Evolutionary conservation across 2,888 invertebrate species (phyloP).

Genomic region (Parnassius apollo): DNA sequence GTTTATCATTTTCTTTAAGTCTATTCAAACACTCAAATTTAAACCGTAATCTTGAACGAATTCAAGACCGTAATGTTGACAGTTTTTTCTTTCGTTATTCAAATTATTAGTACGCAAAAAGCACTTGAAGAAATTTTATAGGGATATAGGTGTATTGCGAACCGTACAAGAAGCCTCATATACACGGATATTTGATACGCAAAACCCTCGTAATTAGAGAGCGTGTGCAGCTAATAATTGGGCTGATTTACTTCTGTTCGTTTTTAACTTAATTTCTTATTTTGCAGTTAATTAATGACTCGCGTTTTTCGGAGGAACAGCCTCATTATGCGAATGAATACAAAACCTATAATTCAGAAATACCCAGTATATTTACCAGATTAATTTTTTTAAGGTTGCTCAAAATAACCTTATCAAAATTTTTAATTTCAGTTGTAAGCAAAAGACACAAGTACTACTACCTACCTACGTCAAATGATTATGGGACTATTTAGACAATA

Average conservation of each 20-base stretch:
- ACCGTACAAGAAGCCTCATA: constrained; percentile 44
- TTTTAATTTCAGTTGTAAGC: too few relatives aligned
- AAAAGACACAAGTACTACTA: too few relatives aligned
- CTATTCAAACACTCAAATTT: too few relatives aligned
- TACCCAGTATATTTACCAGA: too few relatives aligned
- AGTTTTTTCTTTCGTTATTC: neutral
- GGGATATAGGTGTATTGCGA: constrained; percentile 36
- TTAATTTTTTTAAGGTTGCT: too few relatives aligned
- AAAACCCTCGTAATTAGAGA: constrained; percentile 42
- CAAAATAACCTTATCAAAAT: too few relatives aligned
- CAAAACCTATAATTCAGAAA: too few relatives aligned
- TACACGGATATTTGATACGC: constrained; percentile 49
- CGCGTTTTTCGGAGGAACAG: constrained; percentile 12
- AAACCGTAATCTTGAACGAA: too few relatives aligned
- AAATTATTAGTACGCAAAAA: neutral
- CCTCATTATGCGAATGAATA: neutral
- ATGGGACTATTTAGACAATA: too few relatives aligned
- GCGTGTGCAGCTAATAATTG: constrained; percentile 26
- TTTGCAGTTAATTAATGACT: constrained; percentile 10
- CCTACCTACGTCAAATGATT: too few relatives aligned
- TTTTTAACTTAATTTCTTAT: constrained; percentile 20
- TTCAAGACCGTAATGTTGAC: too few relatives aligned
- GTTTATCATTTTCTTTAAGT: too few relatives aligned
- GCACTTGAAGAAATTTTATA: constrained; percentile 26
- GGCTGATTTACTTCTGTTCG: constrained; percentile 21